Percentiles rank a stretch among this genome's conserved stretches.
Conservation (phyloP, 2,888 invertebrate species). For the Pediacus dermestoides region DNA sequence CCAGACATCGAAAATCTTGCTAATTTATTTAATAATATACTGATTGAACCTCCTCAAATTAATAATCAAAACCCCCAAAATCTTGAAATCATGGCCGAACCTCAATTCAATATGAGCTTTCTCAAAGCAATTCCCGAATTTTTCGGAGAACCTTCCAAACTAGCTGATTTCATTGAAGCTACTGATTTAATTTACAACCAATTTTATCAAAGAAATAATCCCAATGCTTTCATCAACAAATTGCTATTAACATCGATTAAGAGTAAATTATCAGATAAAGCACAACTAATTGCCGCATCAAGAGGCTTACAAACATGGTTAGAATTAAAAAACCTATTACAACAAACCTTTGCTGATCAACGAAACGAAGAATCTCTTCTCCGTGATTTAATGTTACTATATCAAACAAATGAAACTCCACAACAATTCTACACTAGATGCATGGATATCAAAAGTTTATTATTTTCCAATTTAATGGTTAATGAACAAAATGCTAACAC, state of each 20-base stretch:
- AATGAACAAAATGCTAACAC: conserved; percentile 6
- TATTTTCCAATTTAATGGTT: conserved; percentile 7
- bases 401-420: conserved; percentile 11
- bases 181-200: conserved; percentile 3
- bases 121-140: no score
- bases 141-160: conserved; percentile 2
- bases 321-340: conserved; percentile 9
- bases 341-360: conserved; percentile 13
- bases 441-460: conserved; percentile 10
- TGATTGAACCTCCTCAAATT: no score
- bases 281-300: conserved; percentile 3
- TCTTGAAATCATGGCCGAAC: no score
- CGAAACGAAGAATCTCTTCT: conserved; percentile 10
- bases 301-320: conserved; percentile 4
- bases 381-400: conserved; percentile 10
- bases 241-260: conserved; percentile 11
- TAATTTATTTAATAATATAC: no score
- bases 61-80: no score
- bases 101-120: no score
- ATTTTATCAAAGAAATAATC: conserved; percentile 1
- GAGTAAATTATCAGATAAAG: conserved; percentile 6
- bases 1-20: no score
- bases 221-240: conserved; percentile 9
- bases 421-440: conserved; percentile 9
- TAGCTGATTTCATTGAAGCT: neutral